phyloP scores from a whole-genome alignment of 2,888 invertebrate genomes.

The Aromia moschata region DNA sequence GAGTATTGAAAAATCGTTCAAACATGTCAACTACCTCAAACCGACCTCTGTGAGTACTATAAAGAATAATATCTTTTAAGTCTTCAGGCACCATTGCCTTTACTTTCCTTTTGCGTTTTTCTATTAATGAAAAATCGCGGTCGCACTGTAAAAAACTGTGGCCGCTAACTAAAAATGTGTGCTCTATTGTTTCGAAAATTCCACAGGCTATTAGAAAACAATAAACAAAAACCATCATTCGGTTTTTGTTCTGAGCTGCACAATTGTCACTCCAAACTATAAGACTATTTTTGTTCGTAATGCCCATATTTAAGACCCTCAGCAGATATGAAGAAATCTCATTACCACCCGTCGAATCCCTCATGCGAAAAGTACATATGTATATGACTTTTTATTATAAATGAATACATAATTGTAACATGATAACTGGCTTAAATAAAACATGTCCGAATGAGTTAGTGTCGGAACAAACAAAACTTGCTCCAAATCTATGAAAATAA shows the following conservation, averaged over 20 bases:
- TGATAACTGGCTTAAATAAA: neutral
- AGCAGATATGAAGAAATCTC: neutral
- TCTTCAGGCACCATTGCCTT: too few relatives aligned
- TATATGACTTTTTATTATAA: neutral
- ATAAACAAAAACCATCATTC: neutral
- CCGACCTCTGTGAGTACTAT: too few relatives aligned
- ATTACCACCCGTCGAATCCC: neutral
- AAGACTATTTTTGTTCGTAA: neutral
- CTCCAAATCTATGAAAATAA: neutral
- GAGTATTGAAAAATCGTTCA: too few relatives aligned
- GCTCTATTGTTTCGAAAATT: neutral
- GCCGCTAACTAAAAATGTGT: too few relatives aligned
- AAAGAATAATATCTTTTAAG: too few relatives aligned
- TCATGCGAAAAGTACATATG: neutral
- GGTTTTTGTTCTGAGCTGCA: neutral
- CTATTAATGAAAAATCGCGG: too few relatives aligned
- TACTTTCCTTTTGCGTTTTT: too few relatives aligned
- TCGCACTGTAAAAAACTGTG: too few relatives aligned
- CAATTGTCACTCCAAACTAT: neutral
- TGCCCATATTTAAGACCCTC: neutral
- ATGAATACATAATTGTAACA: neutral
- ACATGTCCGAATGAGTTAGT: neutral
- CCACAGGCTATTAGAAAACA: neutral
- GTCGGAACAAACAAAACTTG: conserved; percentile 1
- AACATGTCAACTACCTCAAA: too few relatives aligned